These are phyloP conservation scores for Wiebesia pumilae DNA, from an alignment of 1,140 invertebrate species.

Conservation along the genomic window DNA sequence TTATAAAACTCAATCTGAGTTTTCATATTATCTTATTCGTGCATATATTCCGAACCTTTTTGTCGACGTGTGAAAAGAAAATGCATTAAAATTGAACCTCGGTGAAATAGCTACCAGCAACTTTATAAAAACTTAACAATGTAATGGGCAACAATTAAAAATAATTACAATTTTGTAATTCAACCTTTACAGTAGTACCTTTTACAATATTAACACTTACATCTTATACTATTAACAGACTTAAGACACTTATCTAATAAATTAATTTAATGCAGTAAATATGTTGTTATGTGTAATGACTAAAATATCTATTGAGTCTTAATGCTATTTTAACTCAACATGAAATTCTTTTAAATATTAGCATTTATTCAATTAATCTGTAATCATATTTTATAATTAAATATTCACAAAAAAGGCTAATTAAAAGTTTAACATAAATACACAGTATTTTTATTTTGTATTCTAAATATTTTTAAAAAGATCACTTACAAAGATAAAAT, in stretches of 20 bases:
- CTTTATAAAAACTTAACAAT: neutral
- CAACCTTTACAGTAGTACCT: neutral
- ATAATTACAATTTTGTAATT: slow-evolving; percentile 11
- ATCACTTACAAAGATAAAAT: too few relatives aligned
- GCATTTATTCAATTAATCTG: too few relatives aligned
- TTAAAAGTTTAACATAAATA: too few relatives aligned
- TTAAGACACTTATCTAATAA: neutral
- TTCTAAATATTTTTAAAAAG: too few relatives aligned
- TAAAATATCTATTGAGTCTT: neutral
- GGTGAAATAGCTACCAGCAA: neutral
- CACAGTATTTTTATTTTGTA: too few relatives aligned
- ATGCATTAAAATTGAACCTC: neutral
- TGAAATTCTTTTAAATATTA: too few relatives aligned
- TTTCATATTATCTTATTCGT: neutral
- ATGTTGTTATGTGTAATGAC: neutral
- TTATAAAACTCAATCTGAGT: neutral
- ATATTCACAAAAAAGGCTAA: too few relatives aligned
- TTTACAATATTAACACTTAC: neutral
- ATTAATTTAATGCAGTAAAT: neutral
- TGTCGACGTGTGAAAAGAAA: neutral
- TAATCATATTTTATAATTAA: too few relatives aligned
- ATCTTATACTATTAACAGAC: neutral
- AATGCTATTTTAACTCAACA: neutral
- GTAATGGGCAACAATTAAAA: slow-evolving; percentile 6
- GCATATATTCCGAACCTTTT: neutral